Conservation (phyloP, 2,113 vertebrate species). For the Sterrhoptilus dennistouni region DNA sequence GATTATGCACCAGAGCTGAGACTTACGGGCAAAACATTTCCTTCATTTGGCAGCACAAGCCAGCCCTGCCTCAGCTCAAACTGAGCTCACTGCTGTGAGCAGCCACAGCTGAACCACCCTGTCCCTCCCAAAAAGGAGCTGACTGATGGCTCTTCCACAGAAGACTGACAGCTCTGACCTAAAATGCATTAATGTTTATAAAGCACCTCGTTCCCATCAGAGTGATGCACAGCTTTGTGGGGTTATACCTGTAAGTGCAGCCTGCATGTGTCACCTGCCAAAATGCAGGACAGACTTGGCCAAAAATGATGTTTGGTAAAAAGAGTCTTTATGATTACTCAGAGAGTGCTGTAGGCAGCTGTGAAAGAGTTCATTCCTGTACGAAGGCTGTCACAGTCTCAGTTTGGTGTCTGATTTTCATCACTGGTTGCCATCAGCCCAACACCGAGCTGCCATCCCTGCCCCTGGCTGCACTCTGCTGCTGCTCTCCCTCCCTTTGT, state of each 20-base stretch:
- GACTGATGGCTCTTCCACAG: background rate
- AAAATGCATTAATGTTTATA: background rate
- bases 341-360: background rate
- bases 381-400: background rate
- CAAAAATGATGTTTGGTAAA: background rate
- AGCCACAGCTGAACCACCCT: background rate
- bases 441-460: background rate
- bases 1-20: background rate
- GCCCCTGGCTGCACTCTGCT: fast-evolving
- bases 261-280: background rate
- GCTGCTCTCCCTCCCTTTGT: background rate
- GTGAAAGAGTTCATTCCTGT: background rate
- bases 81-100: background rate
- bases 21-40: background rate
- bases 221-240: background rate
- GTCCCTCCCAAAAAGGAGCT: background rate
- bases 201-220: background rate
- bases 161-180: background rate
- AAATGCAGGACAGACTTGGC: background rate
- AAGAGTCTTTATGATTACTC: background rate
- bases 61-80: background rate
- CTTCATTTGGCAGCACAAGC: background rate
- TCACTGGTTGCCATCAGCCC: background rate
- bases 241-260: background rate
- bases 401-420: background rate